phyloP scores from a whole-genome alignment of 2,113 vertebrate genomes.

The Callionymus lyra region DNA sequence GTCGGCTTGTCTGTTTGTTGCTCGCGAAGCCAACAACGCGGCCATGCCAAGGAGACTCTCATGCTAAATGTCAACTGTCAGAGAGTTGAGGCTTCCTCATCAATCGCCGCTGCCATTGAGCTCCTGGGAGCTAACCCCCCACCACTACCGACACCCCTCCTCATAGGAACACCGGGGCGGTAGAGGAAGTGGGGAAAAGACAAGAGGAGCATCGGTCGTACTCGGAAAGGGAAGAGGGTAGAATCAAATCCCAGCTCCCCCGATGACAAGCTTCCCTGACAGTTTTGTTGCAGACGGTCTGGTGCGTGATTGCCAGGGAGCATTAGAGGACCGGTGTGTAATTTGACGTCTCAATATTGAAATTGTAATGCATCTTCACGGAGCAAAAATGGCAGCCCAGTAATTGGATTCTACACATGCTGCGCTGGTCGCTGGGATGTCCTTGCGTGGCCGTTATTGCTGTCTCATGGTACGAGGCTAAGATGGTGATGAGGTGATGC shows the following conservation, averaged over 20 bases:
- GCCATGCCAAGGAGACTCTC: constrained; percentile 75
- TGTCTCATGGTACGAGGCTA: constrained; percentile 44
- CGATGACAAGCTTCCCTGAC: constrained; percentile 52
- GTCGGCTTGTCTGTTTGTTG: constrained; percentile 66
- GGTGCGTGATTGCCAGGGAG: constrained; percentile 58
- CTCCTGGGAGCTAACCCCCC: constrained; percentile 43
- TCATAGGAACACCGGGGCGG: constrained; percentile 22
- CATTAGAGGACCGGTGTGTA: constrained; percentile 64
- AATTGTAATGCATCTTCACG: constrained; percentile 57
- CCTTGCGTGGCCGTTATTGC: constrained; percentile 49
- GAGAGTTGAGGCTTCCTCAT: constrained; percentile 62
- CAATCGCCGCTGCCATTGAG: constrained; percentile 58
- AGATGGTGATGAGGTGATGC: too few species aligned
- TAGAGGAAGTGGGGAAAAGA: constrained; percentile 12
- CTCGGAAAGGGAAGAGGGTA: constrained; percentile 15
- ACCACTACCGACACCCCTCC: constrained; percentile 19
- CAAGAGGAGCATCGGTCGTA: constrained; percentile 8
- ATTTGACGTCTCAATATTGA: constrained; percentile 67
- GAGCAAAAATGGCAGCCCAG: constrained; percentile 47
- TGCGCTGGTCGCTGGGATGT: constrained; percentile 37
- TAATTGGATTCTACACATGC: constrained; percentile 57
- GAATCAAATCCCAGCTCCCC: constrained; percentile 52
- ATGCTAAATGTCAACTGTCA: constrained; percentile 78
- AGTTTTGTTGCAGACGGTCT: constrained; percentile 41
- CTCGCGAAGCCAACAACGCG: constrained; percentile 68